Base-by-base conservation (phyloP, 2,113 vertebrate genomes). In the Oncorhynchus clarkii region DNA sequence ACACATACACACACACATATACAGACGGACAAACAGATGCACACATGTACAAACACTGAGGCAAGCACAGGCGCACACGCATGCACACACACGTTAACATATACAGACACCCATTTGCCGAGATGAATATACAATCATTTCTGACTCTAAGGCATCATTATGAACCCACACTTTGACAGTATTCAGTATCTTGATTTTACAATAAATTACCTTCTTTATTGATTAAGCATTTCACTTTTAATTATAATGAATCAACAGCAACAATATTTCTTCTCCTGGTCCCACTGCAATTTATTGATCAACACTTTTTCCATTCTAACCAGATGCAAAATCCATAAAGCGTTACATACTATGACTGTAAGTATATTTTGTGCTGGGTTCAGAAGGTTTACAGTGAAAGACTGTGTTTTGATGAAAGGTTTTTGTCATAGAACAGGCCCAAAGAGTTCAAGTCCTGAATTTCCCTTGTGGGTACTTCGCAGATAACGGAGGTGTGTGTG, bases 351-450 rank as follows among this genome's bases (percentile, higher is more conserved):
- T 82, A 45, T 45, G 8, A 45, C 39, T 45, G 11, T 45, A 45
- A 45, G 39, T 71, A 67, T 77, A 67, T 74, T 76, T 54, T 78
- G 67, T 13, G 45, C 65, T 69, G 54, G 20, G 79, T 88, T 88
- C 80, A 87, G 18, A 72, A 82, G 88, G 51, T 89, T 90, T 81
- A 78, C 29, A 5, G 49, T 31, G 26, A 18, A 34, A 60, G 70
- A 18, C 54, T 26, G 26, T 16, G 7, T n/a, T 62, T 62, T 62
- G 70, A 66, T 18, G 76, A 62, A 74, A 84, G 76, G 6, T 74
- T 34, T 0, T 18, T 20, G 48, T 72, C 11, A 64, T 73, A 74
- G 71, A 84, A 84, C 79, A 79, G 20, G n/a, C 22, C 22, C 59
- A 62, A 62, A n/a, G 59, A n/a, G 54, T 14, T 57, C 1, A 57